Evolutionary conservation across 2,797 vertebrate species (phyloP), one percentile per base, ranked within the genome.

Genomic region (Emydoidea blandingii): DNA sequence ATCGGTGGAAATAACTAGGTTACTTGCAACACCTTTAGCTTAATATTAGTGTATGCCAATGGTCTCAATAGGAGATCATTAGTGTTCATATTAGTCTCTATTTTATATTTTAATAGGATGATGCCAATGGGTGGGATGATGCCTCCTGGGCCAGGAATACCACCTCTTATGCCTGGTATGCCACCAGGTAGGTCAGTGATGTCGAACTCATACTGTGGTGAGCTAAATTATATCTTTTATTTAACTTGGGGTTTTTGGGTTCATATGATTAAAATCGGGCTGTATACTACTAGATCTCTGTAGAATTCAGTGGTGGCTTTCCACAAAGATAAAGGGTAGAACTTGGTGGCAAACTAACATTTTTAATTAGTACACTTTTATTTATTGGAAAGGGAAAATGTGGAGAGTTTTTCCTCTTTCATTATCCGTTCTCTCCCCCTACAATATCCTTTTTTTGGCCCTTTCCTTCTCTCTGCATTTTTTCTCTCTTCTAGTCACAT

Each of bases 81-180:
- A 81, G 2, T 86, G 8, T 94, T 97, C 31, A 97, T 91, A 92
- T 56, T 59, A 25, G 29, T 90, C 21, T 68, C 95, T 2, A 1
- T 95, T 97, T 97, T 95, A 91, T 93, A 97, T 92, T 97, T 96
- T 83, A 74, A 93, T 53, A 98, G 98, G 98, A 98, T 99, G 99
- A 99, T 99, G 99, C 99, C 98, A 3, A 99, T 99, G 99, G 99
- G 99, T 98, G 99, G 99, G 88, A 99, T 99, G 99, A 99, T 99
- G 99, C 99, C 99, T 97, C 99, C 99, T 92, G 99, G 98, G 88
- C 98, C 98, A 44, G 99, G 98, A 97, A 99, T 99, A 98, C 99
- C 99, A 94, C 98, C 96, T 95, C 98, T 99, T 90, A 98, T 98
- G 98, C 98, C 98, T 97, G 98, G 98, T 95, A 98, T 98, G 98